Conservation (phyloP, 2,888 invertebrate species). For the Acrocyrtus sp. region DNA sequence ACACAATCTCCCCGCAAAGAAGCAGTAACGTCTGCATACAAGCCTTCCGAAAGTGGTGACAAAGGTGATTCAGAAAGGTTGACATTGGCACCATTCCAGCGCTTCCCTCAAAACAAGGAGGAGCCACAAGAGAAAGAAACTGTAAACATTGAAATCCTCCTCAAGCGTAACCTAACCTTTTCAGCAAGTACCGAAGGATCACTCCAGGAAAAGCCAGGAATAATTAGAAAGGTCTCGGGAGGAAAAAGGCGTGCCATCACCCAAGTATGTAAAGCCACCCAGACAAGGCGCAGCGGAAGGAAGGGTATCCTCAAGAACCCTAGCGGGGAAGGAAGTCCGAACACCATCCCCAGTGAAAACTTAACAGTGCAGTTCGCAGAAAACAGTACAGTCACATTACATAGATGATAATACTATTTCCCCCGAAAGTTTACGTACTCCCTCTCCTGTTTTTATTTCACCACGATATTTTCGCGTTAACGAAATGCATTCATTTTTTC, state of each 20-base stretch:
- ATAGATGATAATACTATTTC: no score
- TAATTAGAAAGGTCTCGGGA: not conserved
- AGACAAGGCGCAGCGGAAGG: constrained; percentile 12
- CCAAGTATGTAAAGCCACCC: constrained; percentile 16
- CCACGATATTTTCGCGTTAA: constrained; percentile 27
- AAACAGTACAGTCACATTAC: no score
- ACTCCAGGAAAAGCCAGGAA: not conserved
- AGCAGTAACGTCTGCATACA: no score
- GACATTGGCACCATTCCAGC: no score
- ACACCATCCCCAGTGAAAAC: no score
- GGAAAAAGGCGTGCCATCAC: not conserved
- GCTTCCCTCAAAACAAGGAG: no score
- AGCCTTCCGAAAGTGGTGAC: no score
- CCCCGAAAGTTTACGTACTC: no score
- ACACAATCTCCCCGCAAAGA: no score
- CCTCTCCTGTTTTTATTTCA: not conserved
- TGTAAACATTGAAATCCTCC: constrained; percentile 18
- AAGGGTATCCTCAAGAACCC: constrained; percentile 23
- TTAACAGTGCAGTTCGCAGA: no score
- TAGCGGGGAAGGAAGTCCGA: not conserved
- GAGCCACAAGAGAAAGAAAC: no score
- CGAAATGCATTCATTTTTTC: constrained; percentile 22
- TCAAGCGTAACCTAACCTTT: constrained; percentile 12
- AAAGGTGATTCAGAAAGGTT: no score
- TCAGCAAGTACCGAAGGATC: constrained; percentile 5